Evolutionary conservation across 2,888 invertebrate genomes (phyloP).

Genomic region (Dastarcus helophoroides): DNA sequence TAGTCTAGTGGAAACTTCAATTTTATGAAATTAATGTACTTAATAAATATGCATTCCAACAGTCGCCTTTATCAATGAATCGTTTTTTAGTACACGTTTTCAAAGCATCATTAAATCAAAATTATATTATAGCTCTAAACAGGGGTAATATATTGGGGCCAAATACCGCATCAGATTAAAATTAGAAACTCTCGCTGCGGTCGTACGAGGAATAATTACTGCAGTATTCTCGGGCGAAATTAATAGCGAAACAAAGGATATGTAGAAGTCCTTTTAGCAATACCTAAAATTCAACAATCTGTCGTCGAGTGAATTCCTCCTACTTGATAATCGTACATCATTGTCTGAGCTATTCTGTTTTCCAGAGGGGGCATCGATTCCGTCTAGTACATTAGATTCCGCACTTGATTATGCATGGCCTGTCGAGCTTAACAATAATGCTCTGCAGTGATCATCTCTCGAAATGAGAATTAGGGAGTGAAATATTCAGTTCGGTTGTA

Average conservation of each 20-base stretch:
- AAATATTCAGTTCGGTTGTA: too few species aligned
- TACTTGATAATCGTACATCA: slow-evolving; percentile 18
- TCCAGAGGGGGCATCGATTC: slow-evolving; percentile 14
- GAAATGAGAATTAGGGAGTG: too few species aligned
- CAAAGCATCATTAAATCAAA: too few species aligned
- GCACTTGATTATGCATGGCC: slow-evolving; percentile 14
- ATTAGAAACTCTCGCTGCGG: slow-evolving; percentile 10
- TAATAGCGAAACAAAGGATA: slow-evolving; percentile 27
- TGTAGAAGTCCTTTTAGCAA: slow-evolving; percentile 22
- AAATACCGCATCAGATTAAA: slow-evolving; percentile 11
- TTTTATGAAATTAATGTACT: too few species aligned
- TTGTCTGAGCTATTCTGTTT: slow-evolving; percentile 17
- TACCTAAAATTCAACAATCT: slow-evolving; percentile 21
- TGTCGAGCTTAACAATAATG: too few species aligned
- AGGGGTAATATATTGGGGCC: slow-evolving; percentile 7
- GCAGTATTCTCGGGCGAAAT: slow-evolving; percentile 19
- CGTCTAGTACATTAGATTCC: slow-evolving; percentile 18
- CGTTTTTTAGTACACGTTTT: too few species aligned
- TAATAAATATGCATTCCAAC: too few species aligned
- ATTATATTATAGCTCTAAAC: too few species aligned
- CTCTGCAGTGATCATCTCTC: too few species aligned
- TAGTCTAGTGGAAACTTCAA: too few species aligned
- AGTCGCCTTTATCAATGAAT: too few species aligned
- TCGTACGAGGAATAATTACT: slow-evolving; percentile 23
- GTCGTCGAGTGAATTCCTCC: slow-evolving; percentile 16